Conservation (phyloP, 2,888 invertebrate genomes). For the Phymatocera aterrima region DNA sequence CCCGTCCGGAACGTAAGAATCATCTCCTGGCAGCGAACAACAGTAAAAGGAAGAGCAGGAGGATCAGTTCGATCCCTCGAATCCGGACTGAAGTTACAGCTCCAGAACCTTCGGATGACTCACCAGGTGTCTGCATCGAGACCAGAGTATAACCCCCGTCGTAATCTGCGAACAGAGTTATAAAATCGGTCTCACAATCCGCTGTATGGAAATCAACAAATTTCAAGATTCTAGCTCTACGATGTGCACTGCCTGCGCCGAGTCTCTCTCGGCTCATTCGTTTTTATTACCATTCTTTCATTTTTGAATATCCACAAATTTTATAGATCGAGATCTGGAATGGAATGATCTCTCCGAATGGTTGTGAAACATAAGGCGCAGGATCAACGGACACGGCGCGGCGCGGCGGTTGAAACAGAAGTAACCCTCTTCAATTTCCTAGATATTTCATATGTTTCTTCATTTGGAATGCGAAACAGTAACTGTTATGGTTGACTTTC, state of each 20-base stretch:
- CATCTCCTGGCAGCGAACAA: constrained; percentile 66
- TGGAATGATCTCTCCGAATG: too few species aligned
- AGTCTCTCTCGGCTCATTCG: neutral
- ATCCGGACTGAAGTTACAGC: constrained; percentile 54
- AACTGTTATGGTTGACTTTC: too few species aligned
- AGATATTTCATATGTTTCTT: too few species aligned
- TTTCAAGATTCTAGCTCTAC: neutral
- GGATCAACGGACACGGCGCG: neutral
- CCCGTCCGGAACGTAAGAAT: constrained; percentile 65
- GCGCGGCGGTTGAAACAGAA: too few species aligned
- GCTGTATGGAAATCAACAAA: constrained; percentile 51
- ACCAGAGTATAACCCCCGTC: constrained; percentile 63
- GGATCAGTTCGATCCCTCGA: constrained; percentile 54
- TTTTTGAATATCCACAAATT: neutral
- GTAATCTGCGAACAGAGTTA: constrained; percentile 65
- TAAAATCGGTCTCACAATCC: constrained; percentile 49
- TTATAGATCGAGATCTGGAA: neutral
- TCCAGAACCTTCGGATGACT: constrained; percentile 59
- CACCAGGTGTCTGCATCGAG: constrained; percentile 66
- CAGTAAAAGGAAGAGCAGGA: constrained; percentile 61
- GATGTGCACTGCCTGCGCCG: neutral
- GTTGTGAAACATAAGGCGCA: too few species aligned
- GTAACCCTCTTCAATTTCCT: too few species aligned
- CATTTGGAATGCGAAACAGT: too few species aligned
- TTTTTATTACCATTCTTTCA: neutral